A percentile compares a stretch with the other conserved stretches of the same genome.
Evolutionary conservation across 2,888 invertebrate species (phyloP).

Genomic region (Hydroisotoma schaefferi): DNA sequence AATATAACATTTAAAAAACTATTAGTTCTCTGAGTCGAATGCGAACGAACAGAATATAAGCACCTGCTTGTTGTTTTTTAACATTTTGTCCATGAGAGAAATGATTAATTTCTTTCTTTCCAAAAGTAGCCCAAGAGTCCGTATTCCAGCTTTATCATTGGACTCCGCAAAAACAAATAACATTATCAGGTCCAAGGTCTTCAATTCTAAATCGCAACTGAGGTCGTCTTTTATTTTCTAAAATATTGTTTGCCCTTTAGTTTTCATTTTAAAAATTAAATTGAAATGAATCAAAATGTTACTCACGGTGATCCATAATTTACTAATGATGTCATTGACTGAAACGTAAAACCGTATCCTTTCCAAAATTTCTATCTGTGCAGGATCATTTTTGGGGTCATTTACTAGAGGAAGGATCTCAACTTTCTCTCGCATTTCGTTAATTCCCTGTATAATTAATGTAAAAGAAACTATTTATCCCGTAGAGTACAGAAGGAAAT

Average conservation of each 20-base stretch:
- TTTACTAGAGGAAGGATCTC: slow-evolving; percentile 13
- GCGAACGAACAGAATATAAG: no score
- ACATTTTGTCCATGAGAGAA: slow-evolving; percentile 18
- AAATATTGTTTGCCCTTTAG: slow-evolving; percentile 3
- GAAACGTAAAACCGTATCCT: slow-evolving; percentile 26
- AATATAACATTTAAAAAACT: no score
- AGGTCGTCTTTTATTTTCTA: slow-evolving; percentile 35
- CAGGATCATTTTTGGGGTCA: slow-evolving; percentile 14
- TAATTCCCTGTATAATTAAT: slow-evolving; percentile 19
- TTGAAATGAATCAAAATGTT: neutral
- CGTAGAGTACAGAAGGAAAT: neutral
- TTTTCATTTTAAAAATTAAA: neutral
- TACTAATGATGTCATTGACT: slow-evolving; percentile 13
- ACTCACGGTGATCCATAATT: slow-evolving; percentile 17
- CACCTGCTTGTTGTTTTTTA: slow-evolving; percentile 24
- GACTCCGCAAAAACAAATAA: slow-evolving; percentile 29
- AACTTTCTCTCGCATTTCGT: slow-evolving; percentile 33
- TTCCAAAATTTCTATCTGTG: slow-evolving; percentile 30
- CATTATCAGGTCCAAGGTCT: slow-evolving; percentile 32
- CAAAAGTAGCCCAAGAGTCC: slow-evolving; percentile 12
- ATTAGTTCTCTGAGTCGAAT: no score
- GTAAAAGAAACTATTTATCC: neutral
- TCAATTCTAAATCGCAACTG: neutral
- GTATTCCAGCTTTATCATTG: slow-evolving; percentile 2
- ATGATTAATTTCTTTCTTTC: slow-evolving; percentile 8